Evolutionary conservation across 2,888 invertebrate species (phyloP), one percentile per base, ranked within the genome.

Genomic region (Tuta absoluta): DNA sequence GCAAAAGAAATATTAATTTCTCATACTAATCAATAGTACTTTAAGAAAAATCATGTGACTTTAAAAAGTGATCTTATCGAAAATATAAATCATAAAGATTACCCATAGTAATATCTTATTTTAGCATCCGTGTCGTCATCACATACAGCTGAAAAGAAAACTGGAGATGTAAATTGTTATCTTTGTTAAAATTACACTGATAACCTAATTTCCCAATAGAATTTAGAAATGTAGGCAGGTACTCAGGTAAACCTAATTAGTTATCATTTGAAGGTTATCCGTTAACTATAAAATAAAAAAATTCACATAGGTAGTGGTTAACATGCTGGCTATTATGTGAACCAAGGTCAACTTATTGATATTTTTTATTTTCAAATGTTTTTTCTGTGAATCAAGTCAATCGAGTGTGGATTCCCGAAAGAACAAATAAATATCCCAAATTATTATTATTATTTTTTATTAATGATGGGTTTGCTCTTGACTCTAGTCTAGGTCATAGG

Each of bases 91-190:
- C 19, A 48, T 48, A 51, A 23, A 14, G 1, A 64, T 48, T 63
- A 79, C 80, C 72, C 70, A 66, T 69, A 68, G 67, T 74, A 80
- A 68, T 73, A 77, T 65, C 80, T 67, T 4, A 87, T 66, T 67
- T 82, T 85, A 0, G 85, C 79, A 62, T 78, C 74, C 3, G 70
- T 69, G n/a, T 78, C 76, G 12, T 77, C 74, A 7, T 65, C 70
- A 49, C 80, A 75, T 11, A 72, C 3, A 56, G 67, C 86, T 87
- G 75, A 59, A 79, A 82, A 68, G 37, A 45, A 62, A 62, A 62
- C 1, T 23, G 14, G 17, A 58, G 37, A 19, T 28, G 23, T n/a
- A 24, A 28, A 51, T n/a, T 56, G n/a, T 28, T 56, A 24, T 28
- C n/a, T 28, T 24, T 28, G 14, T 53, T 11, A 21, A 56, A 56